Base-by-base conservation (phyloP, 2,797 vertebrate species). In the Chelmon rostratus region DNA sequence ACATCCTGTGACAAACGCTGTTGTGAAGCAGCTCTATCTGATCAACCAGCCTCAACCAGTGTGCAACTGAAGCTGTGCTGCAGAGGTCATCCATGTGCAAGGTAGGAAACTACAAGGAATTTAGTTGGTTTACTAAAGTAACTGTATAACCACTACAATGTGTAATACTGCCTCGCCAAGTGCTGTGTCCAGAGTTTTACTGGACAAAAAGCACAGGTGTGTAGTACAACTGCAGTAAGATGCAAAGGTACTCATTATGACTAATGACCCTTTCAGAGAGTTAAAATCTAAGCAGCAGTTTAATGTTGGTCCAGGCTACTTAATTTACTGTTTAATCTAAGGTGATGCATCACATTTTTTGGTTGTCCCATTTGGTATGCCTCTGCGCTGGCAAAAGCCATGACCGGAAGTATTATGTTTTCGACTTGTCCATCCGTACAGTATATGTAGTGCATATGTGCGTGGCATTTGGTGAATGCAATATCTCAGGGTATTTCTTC, bases 61-160 rank as follows among this genome's bases (percentile, higher is more conserved):
- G 37, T 68, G 61, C 25, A 62, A 18, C 58, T 28, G 25, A 56
- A 69, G 70, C 80, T 61, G 44, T 67, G 46, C 49, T 49, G 65
- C 66, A 56, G 35, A 80, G 77, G 65, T 72, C 59, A 19, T 47
- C 56, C 25, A 21, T 13, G 23, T 5, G 8, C 47, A 57, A 82
- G 73, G 69, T 80, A 59, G 64, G 53, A 35, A 46, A 35, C 11
- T 12, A 21, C 31, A 15, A 67, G 9, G 4, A 9, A 38, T 62
- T 68, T 9, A 50, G 40, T 38, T 47, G 8, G 9, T n/a, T 53
- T 28, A 28, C 15, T 31, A 37, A 5, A 25, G 9, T 59, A 47
- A 37, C 42, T 19, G 25, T 18, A 54, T 10, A 25, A 44, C 25
- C 12, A 16, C 13, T 59, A 19, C 16, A 18, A 4, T 59, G 46